Percentiles rank a stretch among this genome's conserved stretches.
Conservation (phyloP, 2,113 vertebrate genomes). For the Platysternon megacephalum region DNA sequence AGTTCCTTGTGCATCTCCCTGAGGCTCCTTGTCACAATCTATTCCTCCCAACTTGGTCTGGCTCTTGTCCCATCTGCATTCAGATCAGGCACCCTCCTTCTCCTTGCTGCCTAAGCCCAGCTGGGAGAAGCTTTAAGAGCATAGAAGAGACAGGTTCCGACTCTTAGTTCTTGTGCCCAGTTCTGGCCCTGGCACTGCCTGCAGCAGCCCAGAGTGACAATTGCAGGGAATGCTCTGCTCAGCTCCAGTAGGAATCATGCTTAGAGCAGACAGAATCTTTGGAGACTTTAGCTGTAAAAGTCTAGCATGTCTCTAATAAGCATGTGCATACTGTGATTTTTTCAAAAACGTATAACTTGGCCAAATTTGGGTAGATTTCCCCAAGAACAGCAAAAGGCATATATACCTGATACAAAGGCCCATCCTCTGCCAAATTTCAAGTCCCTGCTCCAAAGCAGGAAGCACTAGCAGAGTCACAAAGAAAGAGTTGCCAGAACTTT, state of each 20-base stretch:
- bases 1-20: neutral
- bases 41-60: neutral
- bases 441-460: neutral
- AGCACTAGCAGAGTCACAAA: neutral
- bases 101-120: neutral
- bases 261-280: too few species aligned
- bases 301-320: too few species aligned
- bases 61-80: neutral
- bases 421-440: neutral
- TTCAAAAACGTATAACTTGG: too few species aligned
- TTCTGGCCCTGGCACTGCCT: neutral
- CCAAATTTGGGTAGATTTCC: too few species aligned
- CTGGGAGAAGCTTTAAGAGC: too few species aligned
- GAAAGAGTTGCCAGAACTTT: neutral
- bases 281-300: too few species aligned
- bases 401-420: neutral
- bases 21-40: neutral
- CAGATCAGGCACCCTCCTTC: neutral
- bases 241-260: too few species aligned
- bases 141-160: neutral
- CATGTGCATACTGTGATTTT: neutral
- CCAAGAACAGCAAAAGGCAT: neutral
- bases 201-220: neutral
- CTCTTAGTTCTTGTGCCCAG: neutral
- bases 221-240: too few species aligned